A percentile compares a stretch with the other conserved stretches of the same genome.
These are phyloP conservation scores for Hypotaenidia philippensis DNA, from an alignment of 2,797 vertebrate genomes.

Conservation along the genomic window DNA sequence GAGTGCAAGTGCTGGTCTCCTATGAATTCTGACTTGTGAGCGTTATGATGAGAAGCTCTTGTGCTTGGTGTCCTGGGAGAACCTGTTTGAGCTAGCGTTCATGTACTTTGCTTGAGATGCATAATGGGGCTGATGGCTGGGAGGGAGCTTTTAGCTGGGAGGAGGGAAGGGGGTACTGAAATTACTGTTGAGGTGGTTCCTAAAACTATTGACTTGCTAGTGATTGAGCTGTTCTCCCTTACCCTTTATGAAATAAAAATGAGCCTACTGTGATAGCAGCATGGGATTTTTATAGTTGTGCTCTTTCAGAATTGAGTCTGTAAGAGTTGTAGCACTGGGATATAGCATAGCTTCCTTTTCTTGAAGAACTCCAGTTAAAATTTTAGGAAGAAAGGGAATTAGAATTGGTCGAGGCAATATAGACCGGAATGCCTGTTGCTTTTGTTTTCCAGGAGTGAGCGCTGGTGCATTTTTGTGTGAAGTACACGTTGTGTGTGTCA, in stretches of 20 bases:
- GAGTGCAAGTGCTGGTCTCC: background rate
- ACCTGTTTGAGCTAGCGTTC: background rate
- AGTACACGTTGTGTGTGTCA: accelerated
- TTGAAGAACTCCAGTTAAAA: background rate
- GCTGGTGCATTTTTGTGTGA: background rate
- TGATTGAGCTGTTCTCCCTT: background rate
- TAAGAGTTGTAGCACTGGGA: background rate
- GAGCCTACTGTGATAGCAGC: accelerated
- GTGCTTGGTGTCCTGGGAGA: background rate
- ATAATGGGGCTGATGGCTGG: background rate
- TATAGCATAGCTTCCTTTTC: background rate
- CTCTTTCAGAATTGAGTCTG: background rate
- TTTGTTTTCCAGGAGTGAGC: background rate
- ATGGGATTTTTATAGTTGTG: background rate
- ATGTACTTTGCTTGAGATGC: background rate
- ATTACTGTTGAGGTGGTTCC: background rate
- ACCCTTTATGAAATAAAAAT: background rate
- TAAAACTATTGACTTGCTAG: background rate
- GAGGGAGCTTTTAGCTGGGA: background rate
- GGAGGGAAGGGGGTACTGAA: background rate
- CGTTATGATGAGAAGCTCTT: background rate
- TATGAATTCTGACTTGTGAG: background rate
- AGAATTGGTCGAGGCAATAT: background rate
- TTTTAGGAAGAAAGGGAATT: background rate
- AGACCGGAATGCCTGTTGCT: background rate